These are phyloP conservation scores for Galleria mellonella DNA, from an alignment of 1,140 invertebrate species.

Conservation along the genomic window DNA sequence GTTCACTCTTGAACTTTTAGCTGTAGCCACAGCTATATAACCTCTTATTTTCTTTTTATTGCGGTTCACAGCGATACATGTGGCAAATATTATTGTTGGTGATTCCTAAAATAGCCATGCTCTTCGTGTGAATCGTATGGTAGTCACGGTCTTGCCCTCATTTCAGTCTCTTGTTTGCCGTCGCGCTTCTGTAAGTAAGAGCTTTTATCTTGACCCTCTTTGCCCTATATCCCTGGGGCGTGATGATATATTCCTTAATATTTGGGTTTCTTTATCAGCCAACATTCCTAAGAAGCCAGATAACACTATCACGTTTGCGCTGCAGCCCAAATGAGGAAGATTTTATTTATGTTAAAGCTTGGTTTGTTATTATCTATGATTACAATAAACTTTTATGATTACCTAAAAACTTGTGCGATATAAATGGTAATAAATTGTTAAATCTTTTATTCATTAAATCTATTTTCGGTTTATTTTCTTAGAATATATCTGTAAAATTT, in stretches of 20 bases:
- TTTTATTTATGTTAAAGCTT: no score
- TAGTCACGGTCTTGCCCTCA: slow-evolving; percentile 29
- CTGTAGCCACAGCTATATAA: not conserved
- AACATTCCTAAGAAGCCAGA: no score
- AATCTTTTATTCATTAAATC: no score
- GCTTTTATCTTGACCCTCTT: slow-evolving; percentile 44
- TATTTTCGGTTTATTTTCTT: no score
- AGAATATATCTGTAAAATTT: no score
- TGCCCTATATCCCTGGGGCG: slow-evolving; percentile 36
- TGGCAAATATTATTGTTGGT: not conserved
- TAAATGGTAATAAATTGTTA: no score
- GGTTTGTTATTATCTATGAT: no score
- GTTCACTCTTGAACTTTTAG: slow-evolving; percentile 26
- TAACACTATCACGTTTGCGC: no score
- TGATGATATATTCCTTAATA: slow-evolving; percentile 26
- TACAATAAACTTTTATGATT: no score
- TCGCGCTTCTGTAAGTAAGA: slow-evolving; percentile 30
- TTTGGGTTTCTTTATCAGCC: slow-evolving; percentile 7
- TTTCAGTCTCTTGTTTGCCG: slow-evolving; percentile 23
- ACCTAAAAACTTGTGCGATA: no score
- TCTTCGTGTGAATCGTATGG: slow-evolving; percentile 15
- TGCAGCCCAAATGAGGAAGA: no score
- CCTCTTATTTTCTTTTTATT: slow-evolving; percentile 1
- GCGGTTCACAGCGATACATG: not conserved
- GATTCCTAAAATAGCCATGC: slow-evolving; percentile 1